phyloP scores from a whole-genome alignment of 2,113 vertebrate species.

The Corynorhinus townsendii region DNA sequence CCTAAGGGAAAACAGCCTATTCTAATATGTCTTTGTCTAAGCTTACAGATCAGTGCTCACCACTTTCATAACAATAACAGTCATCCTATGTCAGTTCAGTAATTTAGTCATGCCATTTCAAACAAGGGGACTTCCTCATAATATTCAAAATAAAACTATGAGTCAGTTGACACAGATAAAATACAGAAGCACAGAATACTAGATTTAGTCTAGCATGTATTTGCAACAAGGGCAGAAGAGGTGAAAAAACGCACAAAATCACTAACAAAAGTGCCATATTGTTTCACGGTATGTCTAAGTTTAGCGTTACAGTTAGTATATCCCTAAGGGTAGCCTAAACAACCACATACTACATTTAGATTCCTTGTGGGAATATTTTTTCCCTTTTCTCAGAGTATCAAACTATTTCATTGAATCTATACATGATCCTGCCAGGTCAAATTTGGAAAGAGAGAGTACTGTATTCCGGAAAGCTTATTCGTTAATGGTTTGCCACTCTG shows the following conservation, averaged over 20 bases:
- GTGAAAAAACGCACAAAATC: background rate
- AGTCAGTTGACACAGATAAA: background rate
- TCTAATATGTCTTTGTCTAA: background rate
- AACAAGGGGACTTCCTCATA: background rate
- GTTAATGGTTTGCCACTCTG: background rate
- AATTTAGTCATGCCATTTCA: background rate
- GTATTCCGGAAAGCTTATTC: background rate
- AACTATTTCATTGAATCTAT: background rate
- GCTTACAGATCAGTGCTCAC: background rate
- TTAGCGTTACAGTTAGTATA: background rate
- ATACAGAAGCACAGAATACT: background rate
- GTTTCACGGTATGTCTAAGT: background rate
- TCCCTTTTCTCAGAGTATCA: constrained; percentile 23
- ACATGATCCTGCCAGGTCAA: background rate
- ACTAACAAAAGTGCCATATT: background rate
- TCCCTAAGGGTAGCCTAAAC: background rate
- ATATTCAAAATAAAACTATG: background rate
- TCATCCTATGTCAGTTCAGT: background rate
- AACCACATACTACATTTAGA: background rate
- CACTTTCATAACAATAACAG: background rate
- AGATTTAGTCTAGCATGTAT: background rate
- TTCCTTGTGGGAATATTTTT: constrained; percentile 23
- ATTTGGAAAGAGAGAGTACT: background rate
- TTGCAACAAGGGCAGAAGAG: background rate
- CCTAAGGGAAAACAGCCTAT: background rate